Base-by-base conservation (phyloP, 2,113 vertebrate genomes). In the Herpetotheres cachinnans region DNA sequence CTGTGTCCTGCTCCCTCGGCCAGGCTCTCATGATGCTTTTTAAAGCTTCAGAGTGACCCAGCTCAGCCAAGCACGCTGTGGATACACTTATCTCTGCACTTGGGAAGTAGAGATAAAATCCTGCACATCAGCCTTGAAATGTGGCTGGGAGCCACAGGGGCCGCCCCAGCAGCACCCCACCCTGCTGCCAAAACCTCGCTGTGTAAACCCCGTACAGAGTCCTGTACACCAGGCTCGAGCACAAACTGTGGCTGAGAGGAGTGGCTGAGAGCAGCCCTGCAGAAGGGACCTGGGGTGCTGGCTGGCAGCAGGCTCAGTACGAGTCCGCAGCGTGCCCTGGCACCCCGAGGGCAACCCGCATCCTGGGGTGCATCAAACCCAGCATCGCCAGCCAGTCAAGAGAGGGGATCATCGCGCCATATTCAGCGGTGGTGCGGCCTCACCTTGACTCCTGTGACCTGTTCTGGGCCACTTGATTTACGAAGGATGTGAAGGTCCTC, bases 361-460 rank as follows among this genome's bases (percentile, higher is more conserved):
- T 9, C 52, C 38, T 44, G 38, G 12, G 29, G 19, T 29, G 38
- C 18, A 27, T 25, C 29, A 54, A 21, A 79, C 30, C 36, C 21
- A 42, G 29, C 8, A 18, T 5, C 3, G 16, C 47, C n/a, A 38
- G n/a, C 18, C 0, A 1, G 47, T 10, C n/a, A 11, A 49, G 6
- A 46, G 42, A 15, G 26, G 47, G 1, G 26, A 21, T 52, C 10
- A 11, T 50, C 67, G n/a, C 0, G 4, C 47, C 15, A 13, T 16
- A 21, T 38, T 38, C n/a, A 11, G 47, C 13, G 1, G 10, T 36
- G 46, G 17, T 36, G 18, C 1, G 1, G n/a, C 47, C 47, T 29
- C 47, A 15, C n/a, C 58, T 26, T 4, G n/a, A 61, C n/a, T 6
- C 8, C 58, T 61, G 58, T 3, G 4, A 36, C 22, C n/a, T 25